phyloP scores from a whole-genome alignment of 2,113 vertebrate species.

The Bucco capensis region DNA sequence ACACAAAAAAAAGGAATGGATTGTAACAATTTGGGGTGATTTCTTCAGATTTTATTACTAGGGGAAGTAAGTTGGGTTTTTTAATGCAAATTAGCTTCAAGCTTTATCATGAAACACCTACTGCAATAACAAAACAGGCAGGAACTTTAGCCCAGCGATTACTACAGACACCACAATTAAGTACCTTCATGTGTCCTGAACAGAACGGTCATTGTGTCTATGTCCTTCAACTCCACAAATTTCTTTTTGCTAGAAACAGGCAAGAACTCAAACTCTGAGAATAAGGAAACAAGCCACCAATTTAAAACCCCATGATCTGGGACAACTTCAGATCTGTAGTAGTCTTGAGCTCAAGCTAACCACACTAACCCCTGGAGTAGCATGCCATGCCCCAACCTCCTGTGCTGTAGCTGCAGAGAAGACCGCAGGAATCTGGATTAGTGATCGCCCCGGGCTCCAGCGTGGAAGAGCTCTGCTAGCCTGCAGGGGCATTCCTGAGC shows the following conservation, averaged over 20 bases:
- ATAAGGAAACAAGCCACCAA: neutral
- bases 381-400: neutral
- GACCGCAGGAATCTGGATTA: neutral
- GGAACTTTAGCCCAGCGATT: neutral
- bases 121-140: neutral
- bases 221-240: neutral
- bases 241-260: neutral
- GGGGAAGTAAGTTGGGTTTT: neutral
- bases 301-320: neutral
- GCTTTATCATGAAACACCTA: neutral
- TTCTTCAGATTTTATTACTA: neutral
- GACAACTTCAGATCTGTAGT: no score
- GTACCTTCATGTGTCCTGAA: neutral
- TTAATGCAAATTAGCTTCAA: neutral
- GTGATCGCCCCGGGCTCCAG: fast-evolving
- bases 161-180: neutral
- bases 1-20: neutral
- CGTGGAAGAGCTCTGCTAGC: neutral
- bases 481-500: fast-evolving
- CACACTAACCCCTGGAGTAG: no score
- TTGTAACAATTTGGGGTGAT: neutral
- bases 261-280: neutral
- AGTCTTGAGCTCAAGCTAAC: neutral
- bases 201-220: neutral
- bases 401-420: neutral